phyloP scores from a whole-genome alignment of 2,797 vertebrate species.

The Picus viridis region DNA sequence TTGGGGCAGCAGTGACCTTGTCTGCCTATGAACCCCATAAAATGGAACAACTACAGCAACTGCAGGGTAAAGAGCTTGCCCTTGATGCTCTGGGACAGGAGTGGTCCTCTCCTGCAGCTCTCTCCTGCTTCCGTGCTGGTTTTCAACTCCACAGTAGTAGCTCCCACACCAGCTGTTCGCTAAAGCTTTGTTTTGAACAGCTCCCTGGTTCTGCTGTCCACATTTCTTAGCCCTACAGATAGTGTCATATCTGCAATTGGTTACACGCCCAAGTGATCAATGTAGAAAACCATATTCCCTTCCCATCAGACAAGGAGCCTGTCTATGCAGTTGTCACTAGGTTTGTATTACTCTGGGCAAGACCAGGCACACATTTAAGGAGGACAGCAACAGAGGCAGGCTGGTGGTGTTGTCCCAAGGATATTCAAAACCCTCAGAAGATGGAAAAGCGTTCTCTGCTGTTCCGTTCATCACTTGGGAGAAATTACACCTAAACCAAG shows the following conservation, averaged over 20 bases:
- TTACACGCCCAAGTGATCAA: constrained; percentile 85
- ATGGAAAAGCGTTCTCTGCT: too few relatives aligned
- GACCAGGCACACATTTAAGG: too few relatives aligned
- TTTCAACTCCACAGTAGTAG: neutral
- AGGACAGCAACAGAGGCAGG: too few relatives aligned
- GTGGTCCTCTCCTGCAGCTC: too few relatives aligned
- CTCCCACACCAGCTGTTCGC: neutral
- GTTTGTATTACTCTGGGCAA: too few relatives aligned
- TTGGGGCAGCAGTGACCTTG: neutral
- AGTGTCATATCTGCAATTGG: neutral
- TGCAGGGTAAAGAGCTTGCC: rapidly evolving
- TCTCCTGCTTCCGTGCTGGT: neutral
- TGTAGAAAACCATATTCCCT: constrained; percentile 84
- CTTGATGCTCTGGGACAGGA: neutral
- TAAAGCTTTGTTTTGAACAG: neutral
- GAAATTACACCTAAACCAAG: too few relatives aligned
- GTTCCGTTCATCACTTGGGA: too few relatives aligned
- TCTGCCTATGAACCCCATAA: neutral
- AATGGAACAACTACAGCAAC: neutral
- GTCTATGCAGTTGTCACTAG: constrained; percentile 85
- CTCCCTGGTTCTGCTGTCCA: neutral
- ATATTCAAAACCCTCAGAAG: too few relatives aligned
- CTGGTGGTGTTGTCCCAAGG: too few relatives aligned
- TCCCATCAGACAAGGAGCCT: constrained; percentile 83
- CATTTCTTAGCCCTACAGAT: neutral